Conservation (phyloP, 1,140 invertebrate genomes). For the Sinella curviseta region DNA sequence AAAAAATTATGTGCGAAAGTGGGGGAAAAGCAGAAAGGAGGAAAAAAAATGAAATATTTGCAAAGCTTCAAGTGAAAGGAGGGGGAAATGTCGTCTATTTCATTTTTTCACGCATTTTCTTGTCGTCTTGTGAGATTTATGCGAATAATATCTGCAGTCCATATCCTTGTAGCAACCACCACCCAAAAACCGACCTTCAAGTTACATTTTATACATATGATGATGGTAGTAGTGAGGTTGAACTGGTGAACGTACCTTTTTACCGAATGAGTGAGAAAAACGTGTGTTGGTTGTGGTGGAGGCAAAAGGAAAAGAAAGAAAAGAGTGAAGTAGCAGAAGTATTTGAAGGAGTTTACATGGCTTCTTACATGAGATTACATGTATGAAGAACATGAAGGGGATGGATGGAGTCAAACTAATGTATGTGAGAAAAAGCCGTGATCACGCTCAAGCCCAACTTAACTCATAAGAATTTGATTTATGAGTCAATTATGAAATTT, state of each 20-base stretch:
- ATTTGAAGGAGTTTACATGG: neutral
- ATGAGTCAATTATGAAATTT: constrained; percentile 50
- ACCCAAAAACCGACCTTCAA: neutral
- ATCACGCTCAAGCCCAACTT: constrained; percentile 23
- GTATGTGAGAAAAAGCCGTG: constrained; percentile 22
- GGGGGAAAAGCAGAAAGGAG: neutral
- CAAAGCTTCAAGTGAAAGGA: constrained; percentile 16
- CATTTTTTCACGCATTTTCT: constrained; percentile 45
- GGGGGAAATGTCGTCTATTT: constrained; percentile 43
- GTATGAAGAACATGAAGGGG: constrained; percentile 3
- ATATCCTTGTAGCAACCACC: neutral
- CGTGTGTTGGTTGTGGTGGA: too few species aligned
- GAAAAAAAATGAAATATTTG: constrained; percentile 24
- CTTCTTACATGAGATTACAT: constrained; percentile 23
- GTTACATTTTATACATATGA: too few species aligned
- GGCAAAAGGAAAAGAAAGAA: too few species aligned
- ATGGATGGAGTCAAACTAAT: constrained; percentile 16
- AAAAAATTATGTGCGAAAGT: constrained; percentile 25
- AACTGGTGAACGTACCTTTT: neutral
- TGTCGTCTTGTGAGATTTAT: constrained; percentile 48
- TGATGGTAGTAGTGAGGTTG: too few species aligned
- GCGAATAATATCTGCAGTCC: constrained; percentile 45
- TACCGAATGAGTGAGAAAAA: too few species aligned
- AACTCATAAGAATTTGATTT: constrained; percentile 45
- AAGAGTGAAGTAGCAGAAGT: neutral